phyloP scores from a whole-genome alignment of 2,888 invertebrate genomes.

The Conistra vaccinii region DNA sequence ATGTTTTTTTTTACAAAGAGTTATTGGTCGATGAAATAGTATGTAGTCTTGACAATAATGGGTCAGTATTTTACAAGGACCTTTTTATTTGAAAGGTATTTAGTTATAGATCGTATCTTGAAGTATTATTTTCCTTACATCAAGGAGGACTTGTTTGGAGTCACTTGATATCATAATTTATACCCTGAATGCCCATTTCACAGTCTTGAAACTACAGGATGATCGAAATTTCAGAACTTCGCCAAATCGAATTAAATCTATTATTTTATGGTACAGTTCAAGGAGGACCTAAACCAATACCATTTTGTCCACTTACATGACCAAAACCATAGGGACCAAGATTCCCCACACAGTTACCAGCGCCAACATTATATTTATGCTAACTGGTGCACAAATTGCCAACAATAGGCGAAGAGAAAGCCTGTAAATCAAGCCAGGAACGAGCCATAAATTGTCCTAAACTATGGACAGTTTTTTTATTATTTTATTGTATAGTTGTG shows the following conservation, averaged over 20 bases:
- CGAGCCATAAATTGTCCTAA: slow-evolving; percentile 82
- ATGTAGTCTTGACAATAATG: slow-evolving; percentile 20
- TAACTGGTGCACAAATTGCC: slow-evolving; percentile 45
- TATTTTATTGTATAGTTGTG: slow-evolving; percentile 65
- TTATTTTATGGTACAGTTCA: too few species aligned
- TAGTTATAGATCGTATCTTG: slow-evolving; percentile 27
- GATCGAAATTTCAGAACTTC: neutral
- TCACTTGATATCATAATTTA: neutral
- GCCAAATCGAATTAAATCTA: neutral
- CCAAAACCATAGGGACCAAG: neutral
- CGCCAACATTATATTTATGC: slow-evolving; percentile 27
- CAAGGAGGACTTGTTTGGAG: neutral
- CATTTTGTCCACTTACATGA: neutral
- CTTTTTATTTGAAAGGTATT: slow-evolving; percentile 23
- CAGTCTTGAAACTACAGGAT: neutral
- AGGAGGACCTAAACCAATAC: neutral
- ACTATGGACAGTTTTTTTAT: slow-evolving; percentile 83
- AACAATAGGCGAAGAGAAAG: slow-evolving; percentile 71
- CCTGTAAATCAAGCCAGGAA: slow-evolving; percentile 78
- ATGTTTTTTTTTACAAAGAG: slow-evolving; percentile 17
- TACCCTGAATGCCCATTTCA: too few species aligned
- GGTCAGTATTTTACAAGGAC: slow-evolving; percentile 23
- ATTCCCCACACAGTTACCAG: neutral
- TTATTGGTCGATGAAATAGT: slow-evolving; percentile 20
- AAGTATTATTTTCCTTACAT: neutral